phyloP scores from a whole-genome alignment of 2,888 invertebrate species.

The Suillia variegata region DNA sequence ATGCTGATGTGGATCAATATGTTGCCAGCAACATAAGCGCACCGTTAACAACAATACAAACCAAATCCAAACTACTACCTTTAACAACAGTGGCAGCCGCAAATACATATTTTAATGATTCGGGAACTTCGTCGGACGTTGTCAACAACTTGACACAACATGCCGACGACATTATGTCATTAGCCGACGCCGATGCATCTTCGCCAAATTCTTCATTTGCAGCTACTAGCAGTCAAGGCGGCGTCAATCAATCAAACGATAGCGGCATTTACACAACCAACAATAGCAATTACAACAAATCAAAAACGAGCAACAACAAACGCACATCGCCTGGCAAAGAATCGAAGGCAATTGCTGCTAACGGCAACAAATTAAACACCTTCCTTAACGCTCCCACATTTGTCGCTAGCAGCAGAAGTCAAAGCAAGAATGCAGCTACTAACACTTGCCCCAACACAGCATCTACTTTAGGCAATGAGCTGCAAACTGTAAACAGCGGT shows the following conservation, averaged over 20 bases:
- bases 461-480: conserved; percentile 3
- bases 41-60: conserved; percentile 7
- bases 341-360: no score
- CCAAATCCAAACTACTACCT: conserved; percentile 21
- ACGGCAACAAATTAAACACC: conserved; percentile 10
- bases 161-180: conserved; percentile 39
- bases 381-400: conserved; percentile 15
- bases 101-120: conserved; percentile 45
- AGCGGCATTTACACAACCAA: conserved; percentile 34
- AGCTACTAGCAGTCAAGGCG: conserved; percentile 27
- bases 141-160: conserved; percentile 42
- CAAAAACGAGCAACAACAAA: conserved; percentile 8
- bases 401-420: conserved; percentile 9
- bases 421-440: not conserved
- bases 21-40: not conserved
- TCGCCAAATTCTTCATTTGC: conserved; percentile 49
- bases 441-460: conserved; percentile 15
- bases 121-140: conserved; percentile 42
- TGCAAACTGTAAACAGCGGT: conserved; percentile 24
- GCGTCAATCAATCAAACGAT: conserved; percentile 40
- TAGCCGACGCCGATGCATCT: conserved; percentile 41
- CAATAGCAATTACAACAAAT: conserved; percentile 1
- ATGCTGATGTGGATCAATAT: not conserved
- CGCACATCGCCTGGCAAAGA: not conserved
- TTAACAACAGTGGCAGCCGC: conserved; percentile 20